Evolutionary conservation across 2,797 vertebrate species (phyloP), one percentile per base, ranked within the genome.

Genomic region (Lithobates sylvaticus): DNA sequence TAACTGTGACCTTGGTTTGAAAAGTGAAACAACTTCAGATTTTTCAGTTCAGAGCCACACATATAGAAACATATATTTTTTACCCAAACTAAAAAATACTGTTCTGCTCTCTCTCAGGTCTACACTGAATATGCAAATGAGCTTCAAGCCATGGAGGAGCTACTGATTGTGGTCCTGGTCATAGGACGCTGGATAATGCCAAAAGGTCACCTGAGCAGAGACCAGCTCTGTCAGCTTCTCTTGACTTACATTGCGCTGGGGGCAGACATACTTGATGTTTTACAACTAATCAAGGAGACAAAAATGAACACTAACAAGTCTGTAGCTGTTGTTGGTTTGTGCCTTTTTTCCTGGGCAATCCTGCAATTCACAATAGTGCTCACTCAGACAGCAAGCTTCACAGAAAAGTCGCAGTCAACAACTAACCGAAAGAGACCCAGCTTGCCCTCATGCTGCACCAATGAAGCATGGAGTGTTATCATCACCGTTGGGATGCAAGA

Each of bases 101-200:
- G 2, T 54, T 54, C 5, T 54, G 4, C 50, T 54, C 50, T 54
- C 16, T 18, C 16, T 18, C 50, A 54, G 50, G 50, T 54, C 5
- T 18, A 18, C 16, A 54, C 16, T 15, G 50, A 54, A 54, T 54
- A 54, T 13, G 18, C 50, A 10, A 36, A 2, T 23, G 0, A 18
- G 93, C 93, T 91, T 39, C 91, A 89, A 1, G 91, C 92, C 12
- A 88, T 95, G 87, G 95, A 95, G 86, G 94, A 95, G 90, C 94
- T 93, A 29, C 94, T 94, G 94, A 91, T 96, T 64, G 93, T 95
- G 0, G 92, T 95, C 26, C 76, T 96, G 84, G 94, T 96, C 67
- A 81, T 95, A 78, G 95, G 95, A 44, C 93, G 95, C 39, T 96
- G 94, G 95, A 89, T 96, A 5, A 95, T 95, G 94, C 95, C 95